Evolutionary conservation across 2,888 invertebrate species (phyloP), one percentile per base, ranked within the genome.

Genomic region (Apeira syringaria): DNA sequence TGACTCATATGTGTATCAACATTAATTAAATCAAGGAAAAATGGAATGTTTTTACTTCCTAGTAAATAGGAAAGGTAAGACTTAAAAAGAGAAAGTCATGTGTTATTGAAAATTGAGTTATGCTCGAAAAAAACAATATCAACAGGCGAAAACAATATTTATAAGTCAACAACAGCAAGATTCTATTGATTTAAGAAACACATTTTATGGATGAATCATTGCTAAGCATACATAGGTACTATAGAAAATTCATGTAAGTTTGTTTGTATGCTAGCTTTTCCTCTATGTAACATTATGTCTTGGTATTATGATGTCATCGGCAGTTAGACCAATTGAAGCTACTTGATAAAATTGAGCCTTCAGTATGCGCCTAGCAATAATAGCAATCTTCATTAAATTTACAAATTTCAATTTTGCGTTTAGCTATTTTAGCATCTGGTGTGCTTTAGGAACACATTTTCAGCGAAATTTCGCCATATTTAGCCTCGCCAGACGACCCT

Each of bases 221-320:
- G n/a, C n/a, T n/a, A n/a, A n/a, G n/a, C n/a, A n/a, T n/a, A n/a
- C n/a, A n/a, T n/a, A n/a, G n/a, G n/a, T n/a, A n/a, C n/a, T n/a
- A 31, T 28, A 33, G 20, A 38, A 24, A 9, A 27, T 28, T 3
- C 17, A 27, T 43, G 27, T 17, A 31, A 26, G 37, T 35, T 39
- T 39, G 30, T 35, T 45, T 45, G 30, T 44, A 24, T 30, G 45
- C 7, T 27, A 30, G 36, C 39, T 40, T 46, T 34, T 46, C 48
- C 39, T 39, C 17, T 10, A 25, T 27, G 25, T 1, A 9, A 24
- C 9, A 5, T 24, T 32, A 33, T 46, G 53, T 54, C 56, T 39
- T 49, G 36, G 25, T 39, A 40, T 18, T 55, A 64, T 74, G 74
- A 74, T 74, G 74, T 72, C 74, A 74, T 73, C 74, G 45, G 27